Evolutionary conservation across 1,140 invertebrate species (phyloP).

Genomic region (Hermetia illucens): DNA sequence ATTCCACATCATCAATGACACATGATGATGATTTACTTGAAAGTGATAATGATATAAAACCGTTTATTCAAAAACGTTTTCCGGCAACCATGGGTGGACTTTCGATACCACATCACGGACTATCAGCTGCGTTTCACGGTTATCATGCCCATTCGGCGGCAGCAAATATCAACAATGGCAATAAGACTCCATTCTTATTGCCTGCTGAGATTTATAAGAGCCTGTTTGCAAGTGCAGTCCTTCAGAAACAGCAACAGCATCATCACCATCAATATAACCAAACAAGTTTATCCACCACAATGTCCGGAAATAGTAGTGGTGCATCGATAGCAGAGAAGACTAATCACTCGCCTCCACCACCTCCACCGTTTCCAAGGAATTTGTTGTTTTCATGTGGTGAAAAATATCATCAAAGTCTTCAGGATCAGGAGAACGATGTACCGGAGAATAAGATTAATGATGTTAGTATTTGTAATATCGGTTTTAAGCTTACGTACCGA

Average conservation of each 20-base stretch:
- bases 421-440: neutral
- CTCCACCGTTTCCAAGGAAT: conserved; percentile 18
- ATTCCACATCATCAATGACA: neutral
- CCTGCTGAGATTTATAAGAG: conserved; percentile 65
- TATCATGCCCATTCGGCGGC: conserved; percentile 2
- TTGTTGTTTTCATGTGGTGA: conserved; percentile 20
- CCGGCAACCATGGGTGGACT: conserved; percentile 2
- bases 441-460: neutral
- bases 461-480: neutral
- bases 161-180: too few relatives aligned
- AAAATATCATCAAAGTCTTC: conserved; percentile 1
- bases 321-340: too few relatives aligned
- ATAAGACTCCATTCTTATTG: conserved; percentile 48
- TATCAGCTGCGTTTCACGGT: conserved; percentile 5
- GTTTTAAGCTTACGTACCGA: neutral
- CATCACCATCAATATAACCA: conserved; percentile 1
- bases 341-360: conserved; percentile 9
- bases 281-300: neutral
- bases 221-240: conserved; percentile 50
- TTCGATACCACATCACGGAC: conserved; percentile 5
- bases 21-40: neutral
- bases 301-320: neutral
- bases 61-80: neutral
- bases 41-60: neutral
- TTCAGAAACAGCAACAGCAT: conserved; percentile 34